A percentile compares a stretch with the other conserved stretches of the same genome.
Conservation (phyloP, 1,140 invertebrate species). For the Semibalanus balanoides region DNA sequence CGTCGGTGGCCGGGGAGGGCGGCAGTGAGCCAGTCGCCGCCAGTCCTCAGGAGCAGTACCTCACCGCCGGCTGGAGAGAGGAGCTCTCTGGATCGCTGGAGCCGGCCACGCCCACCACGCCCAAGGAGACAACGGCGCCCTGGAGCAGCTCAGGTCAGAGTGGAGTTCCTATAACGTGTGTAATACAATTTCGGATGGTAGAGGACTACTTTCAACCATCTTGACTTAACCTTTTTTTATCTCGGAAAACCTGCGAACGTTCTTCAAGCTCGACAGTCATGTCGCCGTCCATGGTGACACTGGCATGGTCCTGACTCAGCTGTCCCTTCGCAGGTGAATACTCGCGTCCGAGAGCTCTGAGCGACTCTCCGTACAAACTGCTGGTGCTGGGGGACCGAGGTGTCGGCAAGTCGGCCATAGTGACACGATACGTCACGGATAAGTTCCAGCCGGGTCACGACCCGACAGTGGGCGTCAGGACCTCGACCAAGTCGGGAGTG, state of each 20-base stretch:
- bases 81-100: background rate
- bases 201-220: no score
- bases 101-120: background rate
- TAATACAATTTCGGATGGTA: no score
- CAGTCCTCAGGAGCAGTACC: background rate
- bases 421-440: background rate
- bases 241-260: no score
- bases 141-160: background rate
- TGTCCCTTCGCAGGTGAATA: background rate
- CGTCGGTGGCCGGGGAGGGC: background rate
- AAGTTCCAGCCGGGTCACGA: background rate
- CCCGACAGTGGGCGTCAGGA: background rate
- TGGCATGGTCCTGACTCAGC: no score
- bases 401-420: background rate
- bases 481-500: background rate
- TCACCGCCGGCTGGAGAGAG: background rate
- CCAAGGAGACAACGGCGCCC: background rate
- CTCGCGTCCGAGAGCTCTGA: background rate
- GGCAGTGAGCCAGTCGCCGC: background rate
- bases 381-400: background rate
- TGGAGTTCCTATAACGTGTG: no score
- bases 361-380: background rate
- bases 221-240: no score
- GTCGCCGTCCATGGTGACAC: no score
- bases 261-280: no score